A percentile compares a stretch with the other conserved stretches of the same genome.
Evolutionary conservation across 2,888 invertebrate species (phyloP).

Genomic region (Platycheirus rosarum): DNA sequence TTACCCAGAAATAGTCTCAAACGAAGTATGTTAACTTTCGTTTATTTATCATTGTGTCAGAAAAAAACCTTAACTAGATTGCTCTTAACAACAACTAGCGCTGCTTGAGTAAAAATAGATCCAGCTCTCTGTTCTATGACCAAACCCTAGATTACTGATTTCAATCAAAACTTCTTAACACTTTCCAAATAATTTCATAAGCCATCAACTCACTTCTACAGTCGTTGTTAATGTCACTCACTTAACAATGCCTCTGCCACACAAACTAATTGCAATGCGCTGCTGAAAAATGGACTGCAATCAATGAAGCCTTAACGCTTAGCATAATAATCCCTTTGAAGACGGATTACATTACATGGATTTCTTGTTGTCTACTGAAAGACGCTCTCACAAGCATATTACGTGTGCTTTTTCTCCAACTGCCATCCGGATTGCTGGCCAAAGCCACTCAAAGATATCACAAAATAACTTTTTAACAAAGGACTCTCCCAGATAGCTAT

Average conservation of each 20-base stretch:
- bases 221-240: neutral
- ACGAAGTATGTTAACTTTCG: too few species aligned
- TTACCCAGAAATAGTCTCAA: too few species aligned
- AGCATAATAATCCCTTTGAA: constrained; percentile 61
- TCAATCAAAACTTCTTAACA: neutral
- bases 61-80: too few species aligned
- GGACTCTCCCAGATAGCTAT: constrained; percentile 36
- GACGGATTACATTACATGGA: constrained; percentile 63
- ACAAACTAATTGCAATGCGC: constrained; percentile 25
- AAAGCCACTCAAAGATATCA: constrained; percentile 45
- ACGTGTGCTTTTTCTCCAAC: constrained; percentile 10
- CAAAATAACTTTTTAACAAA: constrained; percentile 59
- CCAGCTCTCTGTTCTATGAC: too few species aligned
- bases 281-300: constrained; percentile 20
- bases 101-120: too few species aligned
- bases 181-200: neutral
- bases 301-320: constrained; percentile 28
- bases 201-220: too few species aligned
- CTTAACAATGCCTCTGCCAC: neutral
- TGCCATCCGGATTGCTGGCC: too few species aligned
- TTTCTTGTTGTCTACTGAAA: constrained; percentile 6
- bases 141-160: too few species aligned
- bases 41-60: too few species aligned
- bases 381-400: constrained; percentile 21
- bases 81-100: too few species aligned